Base-by-base conservation (phyloP, 2,797 vertebrate species). In the Triplophysa yarkandensis region DNA sequence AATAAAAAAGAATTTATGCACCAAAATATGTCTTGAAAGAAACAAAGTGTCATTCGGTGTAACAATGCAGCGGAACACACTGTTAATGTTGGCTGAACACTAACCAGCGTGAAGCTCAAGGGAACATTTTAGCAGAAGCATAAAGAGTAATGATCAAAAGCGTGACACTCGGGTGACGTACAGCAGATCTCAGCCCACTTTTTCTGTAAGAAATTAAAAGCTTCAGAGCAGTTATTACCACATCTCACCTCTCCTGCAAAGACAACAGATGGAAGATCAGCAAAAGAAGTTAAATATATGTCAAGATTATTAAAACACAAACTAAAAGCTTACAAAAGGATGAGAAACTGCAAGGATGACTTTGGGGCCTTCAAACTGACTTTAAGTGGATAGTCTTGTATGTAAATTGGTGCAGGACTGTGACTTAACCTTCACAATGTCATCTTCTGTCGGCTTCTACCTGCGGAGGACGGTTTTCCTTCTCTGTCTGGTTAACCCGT, bases 391-490 rank as follows among this genome's bases (percentile, higher is more conserved):
- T n/a, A 30, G 6, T 14, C 6, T n/a, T 25, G 1, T 30, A 30
- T 28, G 16, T 54, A 25, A n/a, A 52, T 30, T 41, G 25, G 19
- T 25, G 2, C 28, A 72, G 19, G 21, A 72, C n/a, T 43, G 1
- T 41, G 17, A n/a, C 36, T 66, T 0, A 23, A 36, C 36, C 10
- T 2, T 41, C 34, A 32, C 16, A 71, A 88, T 89, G 79, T 11
- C 10, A 50, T 36, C 69, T 7, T 58, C 32, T 25, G 2, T 21
- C 4, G 46, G 0, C 4, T 43, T 74, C 21, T 80, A 81, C 81
- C 77, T 88, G 30, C 10, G 86, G 65, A 81, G 61, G 64, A 69
- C 67, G 25, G 61, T 71, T 58, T n/a, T 86, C 57, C 77, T 91
- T 27, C 6, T 83, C 57, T 74, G 61, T 63, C 79, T 71, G n/a